These are phyloP conservation scores for Zoanthus solanderi DNA, from an alignment of 92 coral and sea anemone species.

Conservation along the genomic window DNA sequence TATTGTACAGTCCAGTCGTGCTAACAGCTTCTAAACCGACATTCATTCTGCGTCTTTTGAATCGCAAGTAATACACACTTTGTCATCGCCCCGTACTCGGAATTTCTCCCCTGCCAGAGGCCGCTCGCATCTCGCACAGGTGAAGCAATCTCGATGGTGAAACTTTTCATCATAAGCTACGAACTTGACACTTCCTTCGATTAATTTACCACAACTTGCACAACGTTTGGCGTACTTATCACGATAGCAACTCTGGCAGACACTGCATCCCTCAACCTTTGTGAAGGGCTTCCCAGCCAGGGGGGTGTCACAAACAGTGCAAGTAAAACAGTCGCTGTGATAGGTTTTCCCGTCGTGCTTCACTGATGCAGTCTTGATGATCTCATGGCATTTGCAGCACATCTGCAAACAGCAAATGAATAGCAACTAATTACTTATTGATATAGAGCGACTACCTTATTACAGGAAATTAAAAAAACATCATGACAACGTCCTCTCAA, in stretches of 20 bases:
- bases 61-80: conserved; percentile 85
- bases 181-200: conserved; percentile 97
- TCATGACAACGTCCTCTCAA: too few relatives aligned
- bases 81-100: conserved; percentile 76
- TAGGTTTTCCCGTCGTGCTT: conserved; percentile 84
- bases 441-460: too few relatives aligned
- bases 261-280: conserved; percentile 85
- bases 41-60: background rate
- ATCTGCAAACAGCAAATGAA: conserved; percentile 54
- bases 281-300: conserved; percentile 98
- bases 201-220: conserved; percentile 79
- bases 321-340: conserved; percentile 90
- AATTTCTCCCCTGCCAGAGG: conserved; percentile 95
- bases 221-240: conserved; percentile 88
- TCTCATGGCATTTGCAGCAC: conserved; percentile 79
- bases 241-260: conserved; percentile 95
- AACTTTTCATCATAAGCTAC: conserved; percentile 92
- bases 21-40: background rate
- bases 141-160: conserved; percentile 96
- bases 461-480: too few relatives aligned
- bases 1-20: background rate
- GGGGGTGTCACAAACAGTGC: conserved; percentile 80
- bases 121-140: conserved; percentile 82
- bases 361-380: conserved; percentile 88
- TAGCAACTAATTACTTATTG: background rate